Evolutionary conservation across 2,113 vertebrate species (phyloP), one percentile per base, ranked within the genome.

Genomic region (Taxidea taxus): DNA sequence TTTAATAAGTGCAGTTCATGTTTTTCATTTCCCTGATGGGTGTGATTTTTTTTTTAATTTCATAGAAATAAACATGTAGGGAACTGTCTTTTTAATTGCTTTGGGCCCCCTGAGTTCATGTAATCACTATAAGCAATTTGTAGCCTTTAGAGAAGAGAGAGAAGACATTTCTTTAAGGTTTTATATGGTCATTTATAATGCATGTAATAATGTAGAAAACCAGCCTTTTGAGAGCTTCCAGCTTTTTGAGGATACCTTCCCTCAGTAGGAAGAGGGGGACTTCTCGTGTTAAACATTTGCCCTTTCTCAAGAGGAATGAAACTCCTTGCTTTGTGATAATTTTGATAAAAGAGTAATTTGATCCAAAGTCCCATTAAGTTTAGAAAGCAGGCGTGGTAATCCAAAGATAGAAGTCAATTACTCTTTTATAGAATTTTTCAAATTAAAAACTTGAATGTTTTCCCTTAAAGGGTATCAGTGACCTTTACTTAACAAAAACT

Each of bases 11-110:
- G 6, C 15, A 89, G 12, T 93, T 89, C 47, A 62, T 81, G 20
- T 66, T 96, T 97, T 90, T 34, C 54, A 87, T 95, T 97, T 97
- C 83, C 42, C 74, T 92, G 42, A 13, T 62, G 74, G 78, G 72
- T 74, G 34, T 3, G 25, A 60, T 90, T 60, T 77, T 88, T 62
- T 80, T 39, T 42, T 64, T 2, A 49, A 64, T 20, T 90, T 91
- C 27, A 72, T 85, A 42, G 96, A 88, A 85, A 93, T 92, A 94
- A 93, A 86, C 44, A 88, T 94, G 15, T 49, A 51, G 72, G 47
- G 87, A 91, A 64, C 44, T 64, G 16, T 77, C 80, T 78, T 92
- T 86, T 89, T 87, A 95, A 84, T 95, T 96, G 64, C 87, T 90
- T 4, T 94, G 49, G 49, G 39, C 5, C 56, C 15, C 42, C 60